These are phyloP conservation scores for Mesocentrotus franciscanus DNA, from an alignment of 53 echinoderm and acorn worm genomes.

Conservation along the genomic window DNA sequence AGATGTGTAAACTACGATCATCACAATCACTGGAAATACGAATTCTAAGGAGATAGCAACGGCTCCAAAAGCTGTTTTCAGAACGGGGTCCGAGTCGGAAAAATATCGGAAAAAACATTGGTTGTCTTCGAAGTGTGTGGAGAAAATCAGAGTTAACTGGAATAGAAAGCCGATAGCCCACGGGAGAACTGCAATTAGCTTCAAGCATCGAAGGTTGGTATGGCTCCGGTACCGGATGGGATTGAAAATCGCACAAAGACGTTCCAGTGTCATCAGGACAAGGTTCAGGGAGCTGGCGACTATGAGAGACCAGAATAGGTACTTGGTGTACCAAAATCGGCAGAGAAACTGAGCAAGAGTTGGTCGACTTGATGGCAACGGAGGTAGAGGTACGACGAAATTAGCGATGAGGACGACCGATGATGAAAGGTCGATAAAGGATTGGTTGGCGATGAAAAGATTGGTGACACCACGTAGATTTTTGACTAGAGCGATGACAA, in stretches of 20 bases:
- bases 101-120: not conserved
- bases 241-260: not conserved
- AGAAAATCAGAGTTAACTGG: not conserved
- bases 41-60: not conserved
- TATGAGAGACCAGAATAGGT: constrained; percentile 16
- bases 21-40: not conserved
- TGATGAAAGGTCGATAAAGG: constrained; percentile 19
- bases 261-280: constrained; percentile 40
- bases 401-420: constrained; percentile 10
- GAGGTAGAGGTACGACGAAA: constrained; percentile 31
- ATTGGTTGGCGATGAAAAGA: constrained; percentile 47
- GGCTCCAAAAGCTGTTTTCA: not conserved
- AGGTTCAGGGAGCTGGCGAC: constrained; percentile 23
- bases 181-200: not conserved
- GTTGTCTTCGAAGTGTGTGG: not conserved
- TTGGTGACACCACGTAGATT: constrained; percentile 33
- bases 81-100: not conserved
- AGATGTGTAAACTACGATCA: not conserved
- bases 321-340: constrained; percentile 36
- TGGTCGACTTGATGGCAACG: not conserved
- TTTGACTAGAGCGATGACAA: constrained; percentile 36
- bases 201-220: not conserved
- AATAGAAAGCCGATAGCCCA: not conserved
- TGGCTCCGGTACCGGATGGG: not conserved
- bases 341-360: not conserved